Conservation (phyloP, 2,797 vertebrate genomes). For the Tauraco hartlaubi region DNA sequence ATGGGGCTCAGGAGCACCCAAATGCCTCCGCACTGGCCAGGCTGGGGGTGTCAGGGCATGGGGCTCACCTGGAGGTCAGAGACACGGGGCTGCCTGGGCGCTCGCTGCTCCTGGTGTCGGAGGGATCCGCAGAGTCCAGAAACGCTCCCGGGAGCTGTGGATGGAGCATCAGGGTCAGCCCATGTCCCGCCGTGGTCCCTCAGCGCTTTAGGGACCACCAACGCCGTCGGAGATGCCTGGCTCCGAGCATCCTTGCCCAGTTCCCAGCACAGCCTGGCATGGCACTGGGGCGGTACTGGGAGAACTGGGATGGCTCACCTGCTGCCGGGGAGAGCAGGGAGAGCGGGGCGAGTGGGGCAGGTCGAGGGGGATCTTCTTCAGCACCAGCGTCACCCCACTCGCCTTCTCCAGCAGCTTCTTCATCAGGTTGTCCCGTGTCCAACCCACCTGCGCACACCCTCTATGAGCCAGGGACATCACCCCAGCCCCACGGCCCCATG, state of each 20-base stretch:
- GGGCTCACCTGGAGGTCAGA: constrained; percentile 53
- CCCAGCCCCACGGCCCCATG: fast-evolving
- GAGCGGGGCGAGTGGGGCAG: background rate
- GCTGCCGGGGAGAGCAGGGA: background rate
- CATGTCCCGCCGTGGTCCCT: fast-evolving
- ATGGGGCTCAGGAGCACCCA: background rate
- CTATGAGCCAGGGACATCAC: background rate
- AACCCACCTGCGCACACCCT: constrained; percentile 87
- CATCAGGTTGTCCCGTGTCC: constrained; percentile 86
- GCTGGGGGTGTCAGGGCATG: background rate
- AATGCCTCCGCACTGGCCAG: background rate
- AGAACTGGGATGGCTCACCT: background rate
- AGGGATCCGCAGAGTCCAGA: background rate
- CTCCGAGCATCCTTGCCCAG: background rate
- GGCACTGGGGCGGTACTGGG: background rate
- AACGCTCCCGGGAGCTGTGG: background rate
- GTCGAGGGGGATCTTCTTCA: constrained; percentile 86
- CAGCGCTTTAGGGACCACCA: background rate
- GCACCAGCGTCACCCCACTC: constrained; percentile 82
- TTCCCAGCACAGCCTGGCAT: background rate
- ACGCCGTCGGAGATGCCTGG: fast-evolving
- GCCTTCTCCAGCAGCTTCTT: constrained; percentile 88
- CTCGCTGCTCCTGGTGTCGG: background rate
- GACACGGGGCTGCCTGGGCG: background rate
- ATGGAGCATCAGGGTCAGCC: background rate